Conservation (phyloP, 2,113 vertebrate genomes). For the Melanostigma gelatinosum region DNA sequence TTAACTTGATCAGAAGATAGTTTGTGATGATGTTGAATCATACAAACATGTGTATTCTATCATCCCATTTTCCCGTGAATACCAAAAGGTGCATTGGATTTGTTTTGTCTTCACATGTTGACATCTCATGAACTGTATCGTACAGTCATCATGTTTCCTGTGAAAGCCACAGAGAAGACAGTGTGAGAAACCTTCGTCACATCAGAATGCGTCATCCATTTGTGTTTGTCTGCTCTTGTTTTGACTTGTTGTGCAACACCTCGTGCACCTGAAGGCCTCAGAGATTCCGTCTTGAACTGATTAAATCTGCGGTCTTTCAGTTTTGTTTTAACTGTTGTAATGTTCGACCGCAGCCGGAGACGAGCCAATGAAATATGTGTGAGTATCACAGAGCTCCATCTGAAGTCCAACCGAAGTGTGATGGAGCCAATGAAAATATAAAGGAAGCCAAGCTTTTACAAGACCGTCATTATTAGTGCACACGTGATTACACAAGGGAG, state of each 20-base stretch:
- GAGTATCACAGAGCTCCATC: background rate
- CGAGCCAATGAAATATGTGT: background rate
- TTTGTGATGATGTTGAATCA: background rate
- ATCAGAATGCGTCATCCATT: slow-evolving; percentile 41
- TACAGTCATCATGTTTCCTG: slow-evolving; percentile 15
- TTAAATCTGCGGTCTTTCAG: slow-evolving; percentile 18
- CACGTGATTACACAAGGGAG: too few species aligned
- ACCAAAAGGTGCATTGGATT: background rate
- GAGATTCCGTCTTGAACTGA: slow-evolving; percentile 42
- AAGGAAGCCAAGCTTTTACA: background rate
- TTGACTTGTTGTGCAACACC: slow-evolving; percentile 36
- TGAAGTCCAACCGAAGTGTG: background rate
- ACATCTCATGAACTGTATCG: background rate
- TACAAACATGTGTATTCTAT: background rate
- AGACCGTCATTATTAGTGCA: background rate
- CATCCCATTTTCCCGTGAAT: background rate
- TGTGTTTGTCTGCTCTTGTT: slow-evolving; percentile 27
- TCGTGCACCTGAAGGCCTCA: slow-evolving; percentile 23
- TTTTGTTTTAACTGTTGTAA: slow-evolving; percentile 6
- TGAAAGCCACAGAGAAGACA: slow-evolving; percentile 2
- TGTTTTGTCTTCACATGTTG: background rate
- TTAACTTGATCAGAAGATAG: background rate
- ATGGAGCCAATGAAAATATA: background rate
- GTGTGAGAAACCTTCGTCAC: slow-evolving; percentile 26
- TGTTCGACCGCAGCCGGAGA: background rate